phyloP scores from a whole-genome alignment of 2,888 invertebrate genomes.

The Drosophila buzzatii region DNA sequence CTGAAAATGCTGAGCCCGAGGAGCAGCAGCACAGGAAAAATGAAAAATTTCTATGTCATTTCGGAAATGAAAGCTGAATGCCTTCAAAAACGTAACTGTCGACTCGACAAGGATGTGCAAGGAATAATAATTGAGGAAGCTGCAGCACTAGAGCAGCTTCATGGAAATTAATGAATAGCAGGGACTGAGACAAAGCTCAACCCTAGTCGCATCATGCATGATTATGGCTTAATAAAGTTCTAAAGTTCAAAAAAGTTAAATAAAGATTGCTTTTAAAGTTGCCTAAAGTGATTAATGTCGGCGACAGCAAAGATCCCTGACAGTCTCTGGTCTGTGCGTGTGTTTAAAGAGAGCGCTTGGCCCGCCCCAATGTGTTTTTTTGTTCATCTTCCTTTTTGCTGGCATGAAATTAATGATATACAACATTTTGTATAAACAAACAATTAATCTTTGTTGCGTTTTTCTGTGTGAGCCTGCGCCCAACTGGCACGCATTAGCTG shows the following conservation, averaged over 20 bases:
- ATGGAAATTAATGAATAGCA: slow-evolving; percentile 56
- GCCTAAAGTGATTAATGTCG: slow-evolving; percentile 69
- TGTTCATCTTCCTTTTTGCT: background rate
- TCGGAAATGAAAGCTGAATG: slow-evolving; percentile 55
- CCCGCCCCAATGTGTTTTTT: slow-evolving; percentile 29
- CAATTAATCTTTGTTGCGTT: slow-evolving; percentile 71
- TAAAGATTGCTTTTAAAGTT: slow-evolving; percentile 48
- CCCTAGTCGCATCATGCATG: slow-evolving; percentile 23
- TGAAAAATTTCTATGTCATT: slow-evolving; percentile 65
- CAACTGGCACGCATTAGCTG: slow-evolving; percentile 31
- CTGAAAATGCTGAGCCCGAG: slow-evolving; percentile 27
- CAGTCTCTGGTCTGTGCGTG: slow-evolving; percentile 22
- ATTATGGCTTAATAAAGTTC: slow-evolving; percentile 40
- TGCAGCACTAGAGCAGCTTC: slow-evolving; percentile 33
- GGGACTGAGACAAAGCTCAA: slow-evolving; percentile 1
- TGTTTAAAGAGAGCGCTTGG: slow-evolving; percentile 9
- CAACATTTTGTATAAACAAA: slow-evolving; percentile 58
- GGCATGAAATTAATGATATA: slow-evolving; percentile 66
- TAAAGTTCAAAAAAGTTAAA: slow-evolving; percentile 20
- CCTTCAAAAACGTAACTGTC: slow-evolving; percentile 31
- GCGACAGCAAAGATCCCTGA: slow-evolving; percentile 30
- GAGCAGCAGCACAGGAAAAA: slow-evolving; percentile 37
- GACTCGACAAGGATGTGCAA: slow-evolving; percentile 33
- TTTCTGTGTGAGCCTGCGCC: slow-evolving; percentile 29
- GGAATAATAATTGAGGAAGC: slow-evolving; percentile 18